Percentiles rank a stretch among this genome's conserved stretches.
Conservation (phyloP, 2,797 vertebrate genomes). For the Staurois parvus region DNA sequence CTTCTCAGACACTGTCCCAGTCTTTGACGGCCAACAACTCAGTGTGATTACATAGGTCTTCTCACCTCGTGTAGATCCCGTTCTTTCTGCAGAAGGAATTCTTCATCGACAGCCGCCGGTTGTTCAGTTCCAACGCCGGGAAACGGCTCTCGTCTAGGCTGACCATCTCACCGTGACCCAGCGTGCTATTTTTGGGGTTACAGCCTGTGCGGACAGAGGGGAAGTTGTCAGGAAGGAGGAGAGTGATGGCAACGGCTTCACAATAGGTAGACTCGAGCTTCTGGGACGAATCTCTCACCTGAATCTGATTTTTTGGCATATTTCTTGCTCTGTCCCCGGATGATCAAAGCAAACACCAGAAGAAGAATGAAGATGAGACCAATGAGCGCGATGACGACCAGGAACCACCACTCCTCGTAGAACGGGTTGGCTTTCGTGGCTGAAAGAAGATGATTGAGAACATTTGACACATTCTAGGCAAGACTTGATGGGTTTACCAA, state of each 20-base stretch:
- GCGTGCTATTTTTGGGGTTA: conserved; percentile 86
- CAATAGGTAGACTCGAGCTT: too few species aligned
- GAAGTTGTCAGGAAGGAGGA: too few species aligned
- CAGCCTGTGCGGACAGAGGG: conserved; percentile 76
- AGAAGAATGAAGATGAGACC: conserved; percentile 98
- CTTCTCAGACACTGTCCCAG: neutral
- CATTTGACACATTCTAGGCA: too few species aligned
- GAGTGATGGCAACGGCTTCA: neutral
- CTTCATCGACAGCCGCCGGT: conserved; percentile 93
- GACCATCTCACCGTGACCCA: conserved; percentile 95
- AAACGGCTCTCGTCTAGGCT: conserved; percentile 95
- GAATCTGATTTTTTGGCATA: conserved; percentile 94
- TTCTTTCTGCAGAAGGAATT: conserved; percentile 98
- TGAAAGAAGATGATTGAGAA: conserved; percentile 64
- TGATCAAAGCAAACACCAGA: conserved; percentile 95
- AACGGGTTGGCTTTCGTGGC: conserved; percentile 95
- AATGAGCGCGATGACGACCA: conserved; percentile 96
- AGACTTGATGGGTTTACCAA: too few species aligned
- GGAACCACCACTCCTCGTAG: conserved; percentile 99
- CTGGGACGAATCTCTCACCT: conserved; percentile 74
- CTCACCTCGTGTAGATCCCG: conserved; percentile 92
- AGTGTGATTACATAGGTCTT: neutral
- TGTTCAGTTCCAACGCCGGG: conserved; percentile 94
- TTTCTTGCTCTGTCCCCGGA: conserved; percentile 97
- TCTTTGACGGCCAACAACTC: neutral